A percentile compares a stretch with the other conserved stretches of the same genome.
phyloP scores from a whole-genome alignment of 2,113 vertebrate genomes.

The Urocynchramus pylzowi region DNA sequence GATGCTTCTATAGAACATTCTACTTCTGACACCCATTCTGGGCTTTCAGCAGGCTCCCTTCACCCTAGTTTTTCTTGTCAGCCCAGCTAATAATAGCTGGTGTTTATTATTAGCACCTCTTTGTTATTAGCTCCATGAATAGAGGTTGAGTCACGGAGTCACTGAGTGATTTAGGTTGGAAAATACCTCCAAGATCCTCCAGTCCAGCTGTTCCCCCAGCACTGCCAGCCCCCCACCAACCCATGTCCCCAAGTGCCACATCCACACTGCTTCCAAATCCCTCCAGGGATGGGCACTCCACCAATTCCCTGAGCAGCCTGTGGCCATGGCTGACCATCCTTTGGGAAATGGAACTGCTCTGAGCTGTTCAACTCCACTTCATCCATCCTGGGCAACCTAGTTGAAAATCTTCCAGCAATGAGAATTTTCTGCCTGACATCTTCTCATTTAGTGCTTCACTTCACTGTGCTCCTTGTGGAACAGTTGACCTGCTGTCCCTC shows the following conservation, averaged over 20 bases:
- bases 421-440: background rate
- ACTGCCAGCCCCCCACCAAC: background rate
- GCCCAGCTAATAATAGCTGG: background rate
- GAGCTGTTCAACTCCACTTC: background rate
- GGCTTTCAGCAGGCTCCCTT: background rate
- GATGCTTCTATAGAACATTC: background rate
- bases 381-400: rapidly evolving
- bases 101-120: background rate
- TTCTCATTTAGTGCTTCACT: background rate
- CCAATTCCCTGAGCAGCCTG: background rate
- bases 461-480: background rate
- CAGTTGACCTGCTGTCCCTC: background rate
- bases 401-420: background rate
- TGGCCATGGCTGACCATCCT: background rate
- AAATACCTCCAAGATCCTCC: background rate
- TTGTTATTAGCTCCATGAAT: background rate
- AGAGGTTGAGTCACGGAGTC: background rate
- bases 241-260: background rate
- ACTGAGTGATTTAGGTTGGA: background rate
- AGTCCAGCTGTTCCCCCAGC: background rate
- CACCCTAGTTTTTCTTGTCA: background rate
- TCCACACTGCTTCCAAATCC: background rate
- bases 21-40: background rate
- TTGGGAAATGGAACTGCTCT: background rate
- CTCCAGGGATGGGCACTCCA: background rate